phyloP scores from a whole-genome alignment of 92 coral and sea anemone species.

The Parazoanthus darwini region DNA sequence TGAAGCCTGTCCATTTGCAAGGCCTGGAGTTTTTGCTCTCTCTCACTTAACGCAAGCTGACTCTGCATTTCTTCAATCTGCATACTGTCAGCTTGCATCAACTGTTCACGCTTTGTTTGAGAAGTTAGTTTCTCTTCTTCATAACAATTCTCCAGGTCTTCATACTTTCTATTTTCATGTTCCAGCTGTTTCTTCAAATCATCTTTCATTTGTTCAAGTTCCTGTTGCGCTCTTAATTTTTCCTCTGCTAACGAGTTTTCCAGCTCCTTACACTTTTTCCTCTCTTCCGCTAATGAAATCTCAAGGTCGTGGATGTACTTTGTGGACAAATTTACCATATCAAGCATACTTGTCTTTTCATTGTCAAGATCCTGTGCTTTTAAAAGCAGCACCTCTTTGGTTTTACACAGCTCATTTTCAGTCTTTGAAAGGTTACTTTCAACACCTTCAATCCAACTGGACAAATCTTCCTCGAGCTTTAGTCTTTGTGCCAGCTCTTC shows the following conservation, averaged over 20 bases:
- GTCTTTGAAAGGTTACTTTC: constrained; percentile 71
- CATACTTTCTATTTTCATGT: constrained; percentile 7
- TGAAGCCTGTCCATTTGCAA: constrained; percentile 55
- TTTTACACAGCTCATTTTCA: constrained; percentile 55
- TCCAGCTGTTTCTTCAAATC: constrained; percentile 9
- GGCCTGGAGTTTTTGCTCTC: constrained; percentile 58
- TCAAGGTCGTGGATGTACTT: constrained; percentile 76
- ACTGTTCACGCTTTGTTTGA: neutral
- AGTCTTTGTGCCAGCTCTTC: constrained; percentile 83
- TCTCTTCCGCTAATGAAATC: constrained; percentile 64
- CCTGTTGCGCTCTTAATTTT: constrained; percentile 25
- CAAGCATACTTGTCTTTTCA: constrained; percentile 79
- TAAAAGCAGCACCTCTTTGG: constrained; percentile 61
- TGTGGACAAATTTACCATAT: constrained; percentile 68
- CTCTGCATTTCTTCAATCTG: constrained; percentile 46
- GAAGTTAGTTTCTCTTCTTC: constrained; percentile 24
- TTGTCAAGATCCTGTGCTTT: constrained; percentile 79
- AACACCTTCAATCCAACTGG: constrained; percentile 80
- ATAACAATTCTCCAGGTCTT: constrained; percentile 20
- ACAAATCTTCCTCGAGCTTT: constrained; percentile 73
- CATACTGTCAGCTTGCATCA: constrained; percentile 18
- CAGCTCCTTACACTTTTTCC: constrained; percentile 56
- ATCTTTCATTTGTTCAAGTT: constrained; percentile 23
- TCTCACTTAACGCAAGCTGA: constrained; percentile 59
- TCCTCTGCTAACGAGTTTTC: constrained; percentile 54